phyloP scores from a whole-genome alignment of 2,797 vertebrate species.

The Scomberomorus guttatus region DNA sequence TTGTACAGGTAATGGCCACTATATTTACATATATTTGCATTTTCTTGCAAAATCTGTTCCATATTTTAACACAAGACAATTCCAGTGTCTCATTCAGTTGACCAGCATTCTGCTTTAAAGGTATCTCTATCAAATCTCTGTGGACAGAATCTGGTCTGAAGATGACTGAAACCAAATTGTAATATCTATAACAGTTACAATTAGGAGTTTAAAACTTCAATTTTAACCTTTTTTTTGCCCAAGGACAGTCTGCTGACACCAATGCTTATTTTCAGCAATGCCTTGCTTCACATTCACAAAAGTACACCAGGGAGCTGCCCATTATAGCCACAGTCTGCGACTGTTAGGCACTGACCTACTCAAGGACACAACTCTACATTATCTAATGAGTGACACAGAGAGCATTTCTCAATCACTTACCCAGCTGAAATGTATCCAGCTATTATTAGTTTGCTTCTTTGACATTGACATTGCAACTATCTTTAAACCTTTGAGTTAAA shows the following conservation, averaged over 20 bases:
- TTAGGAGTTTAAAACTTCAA: not conserved
- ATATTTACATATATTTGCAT: not conserved
- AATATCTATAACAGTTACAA: not conserved
- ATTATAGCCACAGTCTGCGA: constrained; percentile 46
- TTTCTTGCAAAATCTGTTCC: not conserved
- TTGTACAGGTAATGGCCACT: not conserved
- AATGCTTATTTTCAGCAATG: constrained; percentile 54
- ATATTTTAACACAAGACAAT: constrained; percentile 3
- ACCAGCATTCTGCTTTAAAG: not conserved
- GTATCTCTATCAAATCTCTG: not conserved
- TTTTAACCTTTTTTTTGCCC: constrained; percentile 11
- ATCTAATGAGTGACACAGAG: constrained; percentile 52
- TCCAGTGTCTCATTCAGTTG: constrained; percentile 4
- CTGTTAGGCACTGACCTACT: constrained; percentile 40
- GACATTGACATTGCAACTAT: constrained; percentile 13
- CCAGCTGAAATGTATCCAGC: constrained; percentile 30
- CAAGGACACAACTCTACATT: constrained; percentile 53
- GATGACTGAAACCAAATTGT: not conserved
- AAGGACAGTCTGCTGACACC: constrained; percentile 26
- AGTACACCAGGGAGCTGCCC: constrained; percentile 46
- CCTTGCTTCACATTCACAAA: constrained; percentile 61
- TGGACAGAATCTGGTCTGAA: not conserved
- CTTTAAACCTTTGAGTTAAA: constrained; percentile 31
- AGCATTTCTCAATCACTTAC: constrained; percentile 52
- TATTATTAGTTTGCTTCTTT: constrained; percentile 36